Evolutionary conservation across 30 jellyfish, hydroid and myxozoan species (phyloP).

Genomic region (Turritopsis dohrnii): DNA sequence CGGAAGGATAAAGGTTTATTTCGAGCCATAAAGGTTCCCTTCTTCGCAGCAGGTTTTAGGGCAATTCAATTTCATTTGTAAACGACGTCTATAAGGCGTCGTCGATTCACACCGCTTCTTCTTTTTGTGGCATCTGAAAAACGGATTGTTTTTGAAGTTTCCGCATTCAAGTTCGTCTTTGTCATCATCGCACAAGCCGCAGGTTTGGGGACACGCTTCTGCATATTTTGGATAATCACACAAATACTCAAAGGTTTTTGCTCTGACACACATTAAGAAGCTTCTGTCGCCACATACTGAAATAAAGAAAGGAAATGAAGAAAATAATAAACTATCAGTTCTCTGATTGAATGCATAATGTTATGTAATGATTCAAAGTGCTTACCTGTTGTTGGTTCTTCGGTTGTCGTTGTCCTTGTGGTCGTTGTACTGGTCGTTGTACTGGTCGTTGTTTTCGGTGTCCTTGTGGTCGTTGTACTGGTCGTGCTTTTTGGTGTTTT

Average conservation of each 20-base stretch:
- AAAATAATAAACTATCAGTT: not conserved
- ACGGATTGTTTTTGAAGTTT: not conserved
- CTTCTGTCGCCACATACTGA: not conserved
- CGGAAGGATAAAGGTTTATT: not conserved
- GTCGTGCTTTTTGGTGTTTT: conserved; percentile 5
- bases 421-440: not conserved
- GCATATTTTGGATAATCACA: not conserved
- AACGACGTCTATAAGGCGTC: not conserved
- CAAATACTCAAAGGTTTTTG: not conserved
- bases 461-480: not conserved
- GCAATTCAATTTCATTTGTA: not conserved
- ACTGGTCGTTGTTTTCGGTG: not conserved
- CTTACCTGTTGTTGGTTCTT: not conserved
- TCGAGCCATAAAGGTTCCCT: not conserved
- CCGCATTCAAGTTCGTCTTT: not conserved
- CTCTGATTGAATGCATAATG: not conserved
- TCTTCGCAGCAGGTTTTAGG: not conserved
- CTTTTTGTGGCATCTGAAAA: not conserved
- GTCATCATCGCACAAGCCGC: not conserved
- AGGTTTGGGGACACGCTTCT: not conserved
- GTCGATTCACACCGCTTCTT: not conserved
- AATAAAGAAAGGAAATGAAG: not conserved
- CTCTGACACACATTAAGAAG: not conserved
- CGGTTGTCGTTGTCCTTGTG: not conserved
- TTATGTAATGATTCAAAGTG: too few relatives aligned